Conservation (phyloP, 1,140 invertebrate genomes). For the Solenopsis invicta region DNA sequence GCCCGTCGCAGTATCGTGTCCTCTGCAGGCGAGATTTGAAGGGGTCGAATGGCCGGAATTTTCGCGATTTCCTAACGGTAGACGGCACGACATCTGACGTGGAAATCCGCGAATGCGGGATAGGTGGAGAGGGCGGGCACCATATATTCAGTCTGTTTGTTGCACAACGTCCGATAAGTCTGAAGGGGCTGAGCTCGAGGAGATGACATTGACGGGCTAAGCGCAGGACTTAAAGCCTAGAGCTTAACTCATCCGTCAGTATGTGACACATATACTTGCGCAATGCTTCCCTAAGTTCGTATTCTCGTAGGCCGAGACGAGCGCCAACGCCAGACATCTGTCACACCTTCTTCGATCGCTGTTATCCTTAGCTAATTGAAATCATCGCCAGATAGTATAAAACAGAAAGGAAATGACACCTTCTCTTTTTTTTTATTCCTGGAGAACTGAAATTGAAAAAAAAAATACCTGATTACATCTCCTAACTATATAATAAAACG, state of each 20-base stretch:
- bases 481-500: not conserved
- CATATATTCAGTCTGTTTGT: slow-evolving; percentile 80
- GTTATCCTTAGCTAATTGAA: slow-evolving; percentile 59
- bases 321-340: slow-evolving; percentile 22
- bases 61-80: slow-evolving; percentile 69
- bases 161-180: slow-evolving; percentile 85
- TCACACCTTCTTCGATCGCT: slow-evolving; percentile 47
- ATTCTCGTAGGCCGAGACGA: slow-evolving; percentile 66
- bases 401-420: not conserved
- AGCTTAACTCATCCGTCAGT: slow-evolving; percentile 87
- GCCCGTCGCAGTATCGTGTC: slow-evolving; percentile 46
- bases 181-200: slow-evolving; percentile 85
- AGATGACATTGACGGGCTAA: slow-evolving; percentile 87
- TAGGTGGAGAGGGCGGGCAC: slow-evolving; percentile 66
- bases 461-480: not conserved
- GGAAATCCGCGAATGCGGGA: slow-evolving; percentile 81
- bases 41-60: slow-evolving; percentile 65
- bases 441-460: not conserved
- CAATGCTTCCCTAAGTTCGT: slow-evolving; percentile 66
- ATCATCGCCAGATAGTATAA: slow-evolving; percentile 5
- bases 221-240: slow-evolving; percentile 84
- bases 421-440: not conserved
- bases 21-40: slow-evolving; percentile 60
- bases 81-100: slow-evolving; percentile 79
- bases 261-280: slow-evolving; percentile 85